Evolutionary conservation across 2,888 invertebrate species (phyloP).

Genomic region (Nemapogon koenigi): DNA sequence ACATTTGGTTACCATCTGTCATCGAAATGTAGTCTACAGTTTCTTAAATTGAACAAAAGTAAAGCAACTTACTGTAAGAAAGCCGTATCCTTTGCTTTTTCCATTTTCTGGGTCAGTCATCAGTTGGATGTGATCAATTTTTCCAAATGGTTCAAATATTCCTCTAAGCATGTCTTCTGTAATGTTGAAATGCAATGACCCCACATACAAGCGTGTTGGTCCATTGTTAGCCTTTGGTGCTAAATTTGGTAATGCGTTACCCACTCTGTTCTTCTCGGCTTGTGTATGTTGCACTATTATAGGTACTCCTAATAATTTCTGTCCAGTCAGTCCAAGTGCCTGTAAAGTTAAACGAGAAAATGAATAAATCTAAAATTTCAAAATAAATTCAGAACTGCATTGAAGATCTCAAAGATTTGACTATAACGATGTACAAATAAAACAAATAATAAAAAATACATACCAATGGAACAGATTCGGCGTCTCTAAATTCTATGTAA

Average conservation of each 20-base stretch:
- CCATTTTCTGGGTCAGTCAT: conserved; percentile 96
- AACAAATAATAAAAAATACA: conserved; percentile 28
- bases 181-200: conserved; percentile 97
- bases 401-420: too few species aligned
- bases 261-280: conserved; percentile 92
- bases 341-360: conserved; percentile 35
- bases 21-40: too few species aligned
- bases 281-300: conserved; percentile 98
- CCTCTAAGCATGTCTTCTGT: conserved; percentile 98
- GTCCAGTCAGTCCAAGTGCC: conserved; percentile 95
- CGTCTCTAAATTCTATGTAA: conserved; percentile 99
- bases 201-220: conserved; percentile 96
- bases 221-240: conserved; percentile 90
- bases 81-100: conserved; percentile 96
- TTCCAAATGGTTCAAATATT: conserved; percentile 99
- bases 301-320: conserved; percentile 93
- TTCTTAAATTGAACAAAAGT: too few species aligned
- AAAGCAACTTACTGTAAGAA: conserved; percentile 82
- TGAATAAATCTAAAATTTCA: not conserved
- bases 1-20: too few species aligned
- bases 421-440: conserved; percentile 2
- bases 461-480: conserved; percentile 94
- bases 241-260: conserved; percentile 82
- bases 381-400: not conserved
- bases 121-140: conserved; percentile 93